Percentiles rank a stretch among this genome's conserved stretches.
phyloP scores from a whole-genome alignment of 1,140 invertebrate genomes.

The Zelostemma sp. region DNA sequence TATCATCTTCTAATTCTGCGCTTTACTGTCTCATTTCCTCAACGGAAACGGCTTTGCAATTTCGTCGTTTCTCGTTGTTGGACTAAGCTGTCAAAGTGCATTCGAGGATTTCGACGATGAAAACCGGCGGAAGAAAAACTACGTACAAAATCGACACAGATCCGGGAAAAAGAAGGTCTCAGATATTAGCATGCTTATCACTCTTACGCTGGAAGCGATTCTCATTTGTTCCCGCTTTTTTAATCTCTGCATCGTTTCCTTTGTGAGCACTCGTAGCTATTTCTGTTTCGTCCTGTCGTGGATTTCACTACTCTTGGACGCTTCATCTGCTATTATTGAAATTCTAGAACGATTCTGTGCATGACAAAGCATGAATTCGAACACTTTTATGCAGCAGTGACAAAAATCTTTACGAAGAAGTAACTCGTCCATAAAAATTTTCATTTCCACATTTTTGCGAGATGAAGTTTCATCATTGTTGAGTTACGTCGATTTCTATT shows the following conservation, averaged over 20 bases:
- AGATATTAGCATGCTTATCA: conserved; percentile 24
- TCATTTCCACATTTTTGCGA: no score
- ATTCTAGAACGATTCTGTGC: neutral
- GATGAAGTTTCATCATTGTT: no score
- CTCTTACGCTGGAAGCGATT: conserved; percentile 47
- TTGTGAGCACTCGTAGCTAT: conserved; percentile 13
- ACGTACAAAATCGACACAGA: conserved; percentile 5
- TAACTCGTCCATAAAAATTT: no score
- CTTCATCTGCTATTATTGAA: conserved; percentile 1
- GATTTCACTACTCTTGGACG: neutral
- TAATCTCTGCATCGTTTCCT: conserved; percentile 18
- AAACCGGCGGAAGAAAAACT: neutral
- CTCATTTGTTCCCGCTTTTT: conserved; percentile 52
- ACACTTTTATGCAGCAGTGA: no score
- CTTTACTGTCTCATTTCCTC: neutral
- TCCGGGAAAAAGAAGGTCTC: neutral
- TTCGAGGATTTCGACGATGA: neutral
- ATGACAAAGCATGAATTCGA: no score
- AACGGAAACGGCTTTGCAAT: no score
- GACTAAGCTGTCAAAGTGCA: neutral
- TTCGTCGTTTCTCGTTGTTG: neutral
- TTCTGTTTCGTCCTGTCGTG: conserved; percentile 4
- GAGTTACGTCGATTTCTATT: no score
- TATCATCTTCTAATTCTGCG: neutral
- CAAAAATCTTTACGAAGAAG: no score